Percentiles rank a stretch among this genome's conserved stretches.
Evolutionary conservation across 2,888 invertebrate species (phyloP).

Genomic region (Synanthedon vespiformis): DNA sequence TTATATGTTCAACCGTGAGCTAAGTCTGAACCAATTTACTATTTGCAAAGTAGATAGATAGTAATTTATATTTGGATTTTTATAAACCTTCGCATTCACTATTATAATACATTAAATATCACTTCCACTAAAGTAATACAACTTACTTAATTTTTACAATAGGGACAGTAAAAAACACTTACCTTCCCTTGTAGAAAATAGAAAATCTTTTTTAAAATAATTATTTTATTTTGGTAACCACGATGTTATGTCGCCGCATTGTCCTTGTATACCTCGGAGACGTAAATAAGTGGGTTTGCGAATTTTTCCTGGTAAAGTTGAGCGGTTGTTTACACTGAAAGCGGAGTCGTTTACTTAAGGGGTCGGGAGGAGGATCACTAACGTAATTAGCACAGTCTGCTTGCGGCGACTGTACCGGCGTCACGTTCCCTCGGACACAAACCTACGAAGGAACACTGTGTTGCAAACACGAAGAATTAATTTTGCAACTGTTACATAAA

Average conservation of each 20-base stretch:
- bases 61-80: too few relatives aligned
- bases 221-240: constrained; percentile 4
- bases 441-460: background rate
- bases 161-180: too few relatives aligned
- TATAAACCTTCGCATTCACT: too few relatives aligned
- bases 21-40: too few relatives aligned
- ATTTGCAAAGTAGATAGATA: too few relatives aligned
- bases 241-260: constrained; percentile 15
- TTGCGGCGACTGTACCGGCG: constrained; percentile 29
- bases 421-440: constrained; percentile 14
- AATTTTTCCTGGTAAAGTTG: constrained; percentile 61
- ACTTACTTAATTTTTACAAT: too few relatives aligned
- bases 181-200: background rate
- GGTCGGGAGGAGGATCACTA: constrained; percentile 33
- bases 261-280: constrained; percentile 49
- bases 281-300: constrained; percentile 59
- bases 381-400: constrained; percentile 57
- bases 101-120: too few relatives aligned
- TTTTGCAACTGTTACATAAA: too few relatives aligned
- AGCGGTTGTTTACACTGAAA: constrained; percentile 62
- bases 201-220: background rate
- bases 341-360: constrained; percentile 56
- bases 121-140: too few relatives aligned
- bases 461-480: too few relatives aligned
- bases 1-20: too few relatives aligned